Evolutionary conservation across 2,888 invertebrate genomes (phyloP).

Genomic region (Eilema depressum): DNA sequence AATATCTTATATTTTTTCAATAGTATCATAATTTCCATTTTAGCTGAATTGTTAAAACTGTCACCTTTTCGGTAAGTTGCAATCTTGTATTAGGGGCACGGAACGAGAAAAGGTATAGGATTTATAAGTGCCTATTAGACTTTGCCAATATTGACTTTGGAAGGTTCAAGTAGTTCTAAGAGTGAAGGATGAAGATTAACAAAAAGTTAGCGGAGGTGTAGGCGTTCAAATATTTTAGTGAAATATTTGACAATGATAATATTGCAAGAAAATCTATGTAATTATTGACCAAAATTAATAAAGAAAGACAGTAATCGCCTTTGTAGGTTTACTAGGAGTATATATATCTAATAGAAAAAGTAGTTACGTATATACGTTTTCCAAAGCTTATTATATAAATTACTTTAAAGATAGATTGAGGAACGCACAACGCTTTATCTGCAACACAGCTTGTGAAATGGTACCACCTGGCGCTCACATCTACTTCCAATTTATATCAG

Average conservation of each 20-base stretch:
- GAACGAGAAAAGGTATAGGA: neutral
- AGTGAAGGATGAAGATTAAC: neutral
- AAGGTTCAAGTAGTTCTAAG: neutral
- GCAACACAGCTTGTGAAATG: neutral
- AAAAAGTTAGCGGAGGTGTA: neutral
- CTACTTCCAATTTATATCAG: constrained; percentile 66
- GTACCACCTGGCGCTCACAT: neutral
- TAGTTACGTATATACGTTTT: neutral
- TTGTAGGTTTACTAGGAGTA: no score
- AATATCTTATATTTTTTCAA: no score
- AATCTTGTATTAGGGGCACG: no score
- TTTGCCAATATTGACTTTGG: neutral
- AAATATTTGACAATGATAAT: neutral
- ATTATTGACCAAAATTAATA: no score
- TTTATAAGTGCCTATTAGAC: neutral
- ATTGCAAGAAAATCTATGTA: no score
- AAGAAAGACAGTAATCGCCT: no score
- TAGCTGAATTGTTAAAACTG: neutral
- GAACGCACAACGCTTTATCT: neutral
- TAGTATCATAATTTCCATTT: no score
- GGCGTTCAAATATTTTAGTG: neutral
- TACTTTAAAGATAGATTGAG: no score
- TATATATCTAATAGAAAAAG: no score
- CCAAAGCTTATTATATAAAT: neutral
- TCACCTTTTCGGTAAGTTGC: neutral